Evolutionary conservation across 2,113 vertebrate genomes (phyloP).

Genomic region (Campylomormyrus tamandua): DNA sequence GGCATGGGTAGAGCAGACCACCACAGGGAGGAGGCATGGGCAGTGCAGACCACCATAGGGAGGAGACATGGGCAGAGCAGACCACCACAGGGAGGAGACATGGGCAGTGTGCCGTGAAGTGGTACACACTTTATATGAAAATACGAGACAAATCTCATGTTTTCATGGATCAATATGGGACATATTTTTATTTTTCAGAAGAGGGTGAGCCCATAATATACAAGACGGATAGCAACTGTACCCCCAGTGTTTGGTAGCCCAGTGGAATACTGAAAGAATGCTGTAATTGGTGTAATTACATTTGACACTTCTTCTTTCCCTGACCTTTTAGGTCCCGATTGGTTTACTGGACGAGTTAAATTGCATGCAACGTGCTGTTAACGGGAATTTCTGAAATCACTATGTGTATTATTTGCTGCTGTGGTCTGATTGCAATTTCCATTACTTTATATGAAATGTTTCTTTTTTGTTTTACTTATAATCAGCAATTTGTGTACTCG

Average conservation of each 20-base stretch:
- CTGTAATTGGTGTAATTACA: background rate
- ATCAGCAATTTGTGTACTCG: background rate
- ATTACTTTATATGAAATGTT: background rate
- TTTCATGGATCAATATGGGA: background rate
- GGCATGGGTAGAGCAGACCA: background rate
- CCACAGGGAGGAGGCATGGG: background rate
- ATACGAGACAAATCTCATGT: background rate
- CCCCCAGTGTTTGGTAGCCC: background rate
- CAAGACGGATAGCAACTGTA: background rate
- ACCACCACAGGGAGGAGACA: background rate
- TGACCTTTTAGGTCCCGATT: background rate
- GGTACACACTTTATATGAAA: background rate
- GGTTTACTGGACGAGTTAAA: background rate
- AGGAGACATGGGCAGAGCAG: background rate
- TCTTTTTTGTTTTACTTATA: background rate
- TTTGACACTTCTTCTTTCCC: background rate
- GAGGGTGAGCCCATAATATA: background rate
- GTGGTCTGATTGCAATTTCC: background rate
- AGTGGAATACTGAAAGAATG: background rate
- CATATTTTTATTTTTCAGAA: background rate
- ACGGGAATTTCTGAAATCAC: background rate
- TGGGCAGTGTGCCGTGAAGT: background rate
- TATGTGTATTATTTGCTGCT: background rate
- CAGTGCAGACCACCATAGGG: background rate
- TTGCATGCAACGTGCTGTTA: background rate